phyloP scores from a whole-genome alignment of 2,888 invertebrate genomes.

The Polylopha cassiicola region DNA sequence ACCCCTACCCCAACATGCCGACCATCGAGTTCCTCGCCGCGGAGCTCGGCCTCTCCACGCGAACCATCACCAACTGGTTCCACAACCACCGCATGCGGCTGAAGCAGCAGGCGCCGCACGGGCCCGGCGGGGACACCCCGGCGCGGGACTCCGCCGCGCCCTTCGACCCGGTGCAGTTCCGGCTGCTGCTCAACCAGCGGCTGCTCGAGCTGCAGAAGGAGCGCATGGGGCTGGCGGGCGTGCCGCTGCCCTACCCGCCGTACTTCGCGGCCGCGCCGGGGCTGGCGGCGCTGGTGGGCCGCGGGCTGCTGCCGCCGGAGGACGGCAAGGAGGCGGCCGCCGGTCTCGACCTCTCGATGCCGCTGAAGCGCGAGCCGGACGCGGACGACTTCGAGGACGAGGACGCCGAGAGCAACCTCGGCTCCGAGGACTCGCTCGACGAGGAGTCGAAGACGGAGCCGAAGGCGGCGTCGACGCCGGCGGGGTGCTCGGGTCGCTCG shows the following conservation, averaged over 20 bases:
- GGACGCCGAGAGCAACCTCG: constrained; percentile 85
- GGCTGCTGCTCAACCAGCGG: constrained; percentile 91
- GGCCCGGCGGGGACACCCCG: constrained; percentile 84
- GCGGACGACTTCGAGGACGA: constrained; percentile 89
- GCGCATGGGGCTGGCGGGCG: constrained; percentile 85
- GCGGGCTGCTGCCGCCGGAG: constrained; percentile 79
- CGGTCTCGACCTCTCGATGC: constrained; percentile 92
- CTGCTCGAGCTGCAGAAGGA: constrained; percentile 92
- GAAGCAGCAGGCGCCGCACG: constrained; percentile 92
- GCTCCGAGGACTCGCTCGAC: constrained; percentile 80
- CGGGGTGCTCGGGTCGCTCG: constrained; percentile 55
- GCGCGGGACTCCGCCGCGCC: constrained; percentile 85
- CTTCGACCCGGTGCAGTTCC: constrained; percentile 95
- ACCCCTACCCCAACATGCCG: constrained; percentile 97
- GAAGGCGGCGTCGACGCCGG: constrained; percentile 70
- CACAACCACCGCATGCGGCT: constrained; percentile 99
- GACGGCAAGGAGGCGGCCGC: constrained; percentile 87
- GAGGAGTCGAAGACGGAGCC: constrained; percentile 77
- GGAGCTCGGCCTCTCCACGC: constrained; percentile 92
- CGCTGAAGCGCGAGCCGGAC: constrained; percentile 86
- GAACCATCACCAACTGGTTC: constrained; percentile 99
- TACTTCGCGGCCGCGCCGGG: constrained; percentile 87
- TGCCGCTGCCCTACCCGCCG: constrained; percentile 85
- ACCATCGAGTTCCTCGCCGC: constrained; percentile 96
- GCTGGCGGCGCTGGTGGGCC: constrained; percentile 85